Percentiles rank a stretch among this genome's conserved stretches.
Evolutionary conservation across 1,140 invertebrate species (phyloP).

Genomic region (Heliothis subflexa): DNA sequence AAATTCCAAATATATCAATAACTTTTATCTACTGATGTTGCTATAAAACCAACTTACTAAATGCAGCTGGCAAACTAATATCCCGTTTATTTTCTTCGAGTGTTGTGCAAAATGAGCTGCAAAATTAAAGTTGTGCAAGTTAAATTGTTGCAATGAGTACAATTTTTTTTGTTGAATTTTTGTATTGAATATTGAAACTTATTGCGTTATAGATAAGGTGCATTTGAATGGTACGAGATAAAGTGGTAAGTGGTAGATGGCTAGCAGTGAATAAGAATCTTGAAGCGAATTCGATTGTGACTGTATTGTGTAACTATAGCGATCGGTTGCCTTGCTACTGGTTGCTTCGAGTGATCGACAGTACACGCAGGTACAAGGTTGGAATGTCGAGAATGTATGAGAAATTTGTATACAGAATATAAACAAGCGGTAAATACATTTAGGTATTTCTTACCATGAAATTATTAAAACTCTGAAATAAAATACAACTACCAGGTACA

Average conservation of each 20-base stretch:
- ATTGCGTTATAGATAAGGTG: slow-evolving; percentile 1
- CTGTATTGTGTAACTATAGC: slow-evolving; percentile 35
- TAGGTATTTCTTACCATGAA: too few relatives aligned
- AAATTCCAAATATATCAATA: slow-evolving; percentile 54
- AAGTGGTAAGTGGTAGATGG: slow-evolving; percentile 38
- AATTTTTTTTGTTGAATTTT: slow-evolving; percentile 22
- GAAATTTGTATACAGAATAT: too few relatives aligned
- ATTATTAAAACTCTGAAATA: too few relatives aligned
- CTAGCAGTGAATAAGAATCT: slow-evolving; percentile 46
- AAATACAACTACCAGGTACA: too few relatives aligned
- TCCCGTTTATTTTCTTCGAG: slow-evolving; percentile 8
- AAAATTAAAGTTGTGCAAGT: slow-evolving; percentile 35
- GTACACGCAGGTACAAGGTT: background rate
- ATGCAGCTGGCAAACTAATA: slow-evolving; percentile 26
- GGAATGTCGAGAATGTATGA: background rate
- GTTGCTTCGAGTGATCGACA: background rate
- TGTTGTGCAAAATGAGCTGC: slow-evolving; percentile 14
- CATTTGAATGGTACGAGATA: slow-evolving; percentile 19
- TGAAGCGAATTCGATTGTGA: slow-evolving; percentile 37
- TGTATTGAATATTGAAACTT: slow-evolving; percentile 5
- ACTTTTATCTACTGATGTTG: slow-evolving; percentile 47
- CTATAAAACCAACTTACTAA: slow-evolving; percentile 45
- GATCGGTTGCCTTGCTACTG: slow-evolving; percentile 18
- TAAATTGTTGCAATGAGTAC: slow-evolving; percentile 51
- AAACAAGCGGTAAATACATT: too few relatives aligned